Percentiles rank a stretch among this genome's conserved stretches.
These are phyloP conservation scores for Hanleya hanleyi DNA, from an alignment of 2,888 invertebrate species.

Conservation along the genomic window DNA sequence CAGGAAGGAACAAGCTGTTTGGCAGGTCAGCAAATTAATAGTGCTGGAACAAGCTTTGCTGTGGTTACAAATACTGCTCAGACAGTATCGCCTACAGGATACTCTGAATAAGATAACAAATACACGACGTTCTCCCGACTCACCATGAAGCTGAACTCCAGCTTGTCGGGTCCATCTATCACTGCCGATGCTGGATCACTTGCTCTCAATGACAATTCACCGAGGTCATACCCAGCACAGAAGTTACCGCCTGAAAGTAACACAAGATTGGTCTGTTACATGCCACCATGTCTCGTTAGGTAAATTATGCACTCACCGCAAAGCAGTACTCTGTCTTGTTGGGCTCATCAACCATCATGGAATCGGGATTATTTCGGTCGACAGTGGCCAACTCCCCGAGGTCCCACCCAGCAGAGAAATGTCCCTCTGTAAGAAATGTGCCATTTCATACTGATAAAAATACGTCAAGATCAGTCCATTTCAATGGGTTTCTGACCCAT, in stretches of 20 bases:
- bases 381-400: background rate
- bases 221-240: slow-evolving; percentile 92
- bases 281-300: too few species aligned
- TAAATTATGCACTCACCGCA: background rate
- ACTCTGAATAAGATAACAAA: too few species aligned
- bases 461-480: too few species aligned
- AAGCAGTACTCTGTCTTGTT: background rate
- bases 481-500: too few species aligned
- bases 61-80: too few species aligned
- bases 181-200: slow-evolving; percentile 24
- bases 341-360: background rate
- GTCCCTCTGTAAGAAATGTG: too few species aligned
- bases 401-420: slow-evolving; percentile 6
- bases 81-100: too few species aligned
- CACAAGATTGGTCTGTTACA: background rate
- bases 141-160: slow-evolving; percentile 76
- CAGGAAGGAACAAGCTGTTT: too few species aligned
- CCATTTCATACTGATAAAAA: too few species aligned
- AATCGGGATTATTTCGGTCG: background rate
- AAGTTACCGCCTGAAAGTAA: slow-evolving; percentile 86
- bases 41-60: too few species aligned
- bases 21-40: too few species aligned
- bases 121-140: too few species aligned
- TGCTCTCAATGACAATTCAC: slow-evolving; percentile 78
- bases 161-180: slow-evolving; percentile 26